Conservation (phyloP, 2,113 vertebrate species). For the Cheilinus undulatus region DNA sequence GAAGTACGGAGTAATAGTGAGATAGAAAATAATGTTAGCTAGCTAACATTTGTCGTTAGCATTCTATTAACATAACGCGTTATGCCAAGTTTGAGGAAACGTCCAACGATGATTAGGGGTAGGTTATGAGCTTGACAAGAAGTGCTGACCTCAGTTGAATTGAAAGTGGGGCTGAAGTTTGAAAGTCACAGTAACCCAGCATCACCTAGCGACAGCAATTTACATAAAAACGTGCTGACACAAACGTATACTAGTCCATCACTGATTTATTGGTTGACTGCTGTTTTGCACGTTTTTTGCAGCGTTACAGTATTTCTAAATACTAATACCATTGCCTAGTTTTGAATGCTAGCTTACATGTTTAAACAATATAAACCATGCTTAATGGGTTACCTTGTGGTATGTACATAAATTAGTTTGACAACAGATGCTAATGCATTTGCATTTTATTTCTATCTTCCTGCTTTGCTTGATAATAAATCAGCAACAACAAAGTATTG, state of each 20-base stretch:
- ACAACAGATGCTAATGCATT: not conserved
- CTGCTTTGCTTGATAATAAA: no score
- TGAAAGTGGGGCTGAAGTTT: not conserved
- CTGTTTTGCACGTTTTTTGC: no score
- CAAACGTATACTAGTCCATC: no score
- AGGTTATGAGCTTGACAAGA: not conserved
- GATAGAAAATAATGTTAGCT: constrained; percentile 11
- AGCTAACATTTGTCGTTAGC: constrained; percentile 19
- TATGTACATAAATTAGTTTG: not conserved
- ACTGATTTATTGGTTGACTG: no score
- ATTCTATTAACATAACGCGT: not conserved
- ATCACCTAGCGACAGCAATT: not conserved
- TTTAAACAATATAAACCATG: no score
- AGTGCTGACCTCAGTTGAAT: not conserved
- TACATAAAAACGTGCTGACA: no score
- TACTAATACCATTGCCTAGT: no score
- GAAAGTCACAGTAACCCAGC: not conserved
- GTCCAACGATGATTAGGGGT: not conserved
- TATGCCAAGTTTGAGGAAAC: not conserved
- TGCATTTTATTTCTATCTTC: no score
- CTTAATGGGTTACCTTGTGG: no score
- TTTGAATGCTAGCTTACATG: no score
- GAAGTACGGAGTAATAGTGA: not conserved
- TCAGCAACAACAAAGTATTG: no score
- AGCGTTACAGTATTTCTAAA: no score